Evolutionary conservation across 2,113 vertebrate species (phyloP), one percentile per base, ranked within the genome.

Genomic region (Poecile atricapillus): DNA sequence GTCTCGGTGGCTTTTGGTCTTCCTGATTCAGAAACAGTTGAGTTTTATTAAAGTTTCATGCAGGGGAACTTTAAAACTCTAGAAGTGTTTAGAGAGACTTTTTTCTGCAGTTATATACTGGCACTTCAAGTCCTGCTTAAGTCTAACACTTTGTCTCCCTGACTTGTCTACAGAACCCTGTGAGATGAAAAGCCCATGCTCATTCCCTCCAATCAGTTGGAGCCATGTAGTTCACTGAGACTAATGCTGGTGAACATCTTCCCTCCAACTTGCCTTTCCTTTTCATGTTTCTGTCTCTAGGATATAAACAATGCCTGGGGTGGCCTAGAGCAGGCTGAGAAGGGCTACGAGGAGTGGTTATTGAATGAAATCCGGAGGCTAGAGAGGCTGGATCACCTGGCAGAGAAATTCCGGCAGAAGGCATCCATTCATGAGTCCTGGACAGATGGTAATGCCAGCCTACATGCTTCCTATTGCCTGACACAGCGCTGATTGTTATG

Each of bases 351-450:
- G 83, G 99, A 99, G 93, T 99, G 99, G 99, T 97, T 99, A 73
- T 98, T 99, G 95, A 99, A 99, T 20, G 99, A 99, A 97, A 99
- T 99, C 67, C 99, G 99, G 87, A 97, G 99, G 96, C 98, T 99
- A 95, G 99, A 99, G 94, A 98, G 99, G 91, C 98, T 99, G 17
- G 99, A 99, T 97, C 99, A 99, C 97, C 97, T 99, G 96, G 99
- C 99, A 3, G 99, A 99, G 98, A 99, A 99, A 87, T 99, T 99
- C 93, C 98, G 99, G 33, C 99, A 99, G 97, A 99, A 99, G 97
- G 99, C 99, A 18, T 98, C 98, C 44, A 99, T 99, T 97, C 99
- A 99, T 3, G 99, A 99, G 97, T 98, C 99, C 82, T 99, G 99
- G 99, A 99, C 99, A 23, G 98, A 99, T n/a, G 99, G 99, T 99